phyloP scores from a whole-genome alignment of 2,888 invertebrate genomes.

The Seira sanloemensis region DNA sequence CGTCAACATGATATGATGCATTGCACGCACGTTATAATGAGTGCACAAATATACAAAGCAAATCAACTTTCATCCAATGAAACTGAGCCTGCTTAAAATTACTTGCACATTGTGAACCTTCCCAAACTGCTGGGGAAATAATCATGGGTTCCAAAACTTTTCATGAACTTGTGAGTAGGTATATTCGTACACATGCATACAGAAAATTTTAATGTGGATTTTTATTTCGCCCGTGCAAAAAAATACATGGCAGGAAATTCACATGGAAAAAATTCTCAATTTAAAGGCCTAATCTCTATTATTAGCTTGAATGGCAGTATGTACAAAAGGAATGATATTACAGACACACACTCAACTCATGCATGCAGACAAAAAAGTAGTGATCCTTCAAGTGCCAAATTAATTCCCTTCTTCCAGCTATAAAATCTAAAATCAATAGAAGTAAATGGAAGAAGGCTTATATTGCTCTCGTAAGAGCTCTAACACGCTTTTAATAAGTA shows the following conservation, averaged over 20 bases:
- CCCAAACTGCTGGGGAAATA: conserved; percentile 15
- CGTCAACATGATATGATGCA: neutral
- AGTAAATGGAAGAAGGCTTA: neutral
- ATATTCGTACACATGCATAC: too few relatives aligned
- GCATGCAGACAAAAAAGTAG: neutral
- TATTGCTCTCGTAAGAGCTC: neutral
- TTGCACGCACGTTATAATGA: neutral
- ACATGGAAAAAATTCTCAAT: neutral
- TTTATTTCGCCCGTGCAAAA: conserved; percentile 33
- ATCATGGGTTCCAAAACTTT: conserved; percentile 36
- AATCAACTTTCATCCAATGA: neutral
- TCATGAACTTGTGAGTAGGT: neutral
- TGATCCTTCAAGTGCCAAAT: conserved; percentile 59
- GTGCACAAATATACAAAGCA: neutral
- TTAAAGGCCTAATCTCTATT: neutral
- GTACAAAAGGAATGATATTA: conserved; percentile 32
- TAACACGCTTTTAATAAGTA: neutral
- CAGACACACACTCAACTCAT: conserved; percentile 26
- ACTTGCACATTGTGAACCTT: neutral
- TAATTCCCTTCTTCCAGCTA: conserved; percentile 33
- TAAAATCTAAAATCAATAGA: neutral
- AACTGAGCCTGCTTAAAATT: neutral
- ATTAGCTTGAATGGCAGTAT: neutral
- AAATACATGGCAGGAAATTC: conserved; percentile 31
- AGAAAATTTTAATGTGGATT: conserved; percentile 35